Base-by-base conservation (phyloP, 2,888 invertebrate species). In the Hylaea fasciaria region DNA sequence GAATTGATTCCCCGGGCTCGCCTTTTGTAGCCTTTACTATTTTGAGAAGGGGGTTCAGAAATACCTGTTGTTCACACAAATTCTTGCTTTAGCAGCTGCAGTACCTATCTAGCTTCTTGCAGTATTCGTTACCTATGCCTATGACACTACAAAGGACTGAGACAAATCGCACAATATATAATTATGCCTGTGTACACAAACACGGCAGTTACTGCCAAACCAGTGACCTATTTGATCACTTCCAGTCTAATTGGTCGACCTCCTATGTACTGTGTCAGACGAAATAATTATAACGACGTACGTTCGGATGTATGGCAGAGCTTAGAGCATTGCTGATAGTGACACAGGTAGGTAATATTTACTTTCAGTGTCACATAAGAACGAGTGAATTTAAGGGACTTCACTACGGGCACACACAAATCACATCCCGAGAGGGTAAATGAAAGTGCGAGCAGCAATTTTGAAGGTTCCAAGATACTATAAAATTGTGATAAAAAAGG, bases 221-320 rank as follows among this genome's bases (percentile, higher is more conserved):
- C 52, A 56, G 56, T 68, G 71, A 66, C 71, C 70, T 57, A 66
- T 62, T 66, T 71, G 57, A 65, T 64, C 69, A 70, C 66, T 71
- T 69, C 71, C 71, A 66, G 63, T 58, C 69, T 57, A 69, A 68
- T 71, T 39, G 45, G 49, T 45, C 51, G 54, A 56, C 57, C n/a
- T 44, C 28, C 59, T 57, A 62, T 59, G 66, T 64, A 28, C 59
- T 57, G 61, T 59, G 66, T 64, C 60, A 65, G 65, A 53, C 65
- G 65, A 59, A 55, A 56, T 62, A 22, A 22, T 22, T 22, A 45
- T 62, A 44, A 61, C 53, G 35, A 37, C 43, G 52, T 57, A 57
- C 58, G 41, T 45, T 45, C 35, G 22, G 17, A 11, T 37, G 1
- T 37, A 4, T 37, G 32, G 32, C 10, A 9, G 32, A 9, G 28